These are phyloP conservation scores for Laothoe populi DNA, from an alignment of 2,888 invertebrate genomes.

Conservation along the genomic window DNA sequence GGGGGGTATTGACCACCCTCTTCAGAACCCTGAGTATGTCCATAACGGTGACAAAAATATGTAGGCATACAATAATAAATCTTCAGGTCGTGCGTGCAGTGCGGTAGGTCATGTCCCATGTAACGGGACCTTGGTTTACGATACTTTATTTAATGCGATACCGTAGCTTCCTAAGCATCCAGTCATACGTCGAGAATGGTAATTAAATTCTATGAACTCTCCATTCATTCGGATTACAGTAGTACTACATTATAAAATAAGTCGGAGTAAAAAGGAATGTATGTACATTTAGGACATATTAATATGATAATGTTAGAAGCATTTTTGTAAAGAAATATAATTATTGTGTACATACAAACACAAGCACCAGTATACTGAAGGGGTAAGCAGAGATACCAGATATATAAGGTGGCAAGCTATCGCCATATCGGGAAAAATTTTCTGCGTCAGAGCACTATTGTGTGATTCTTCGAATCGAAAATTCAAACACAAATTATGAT, in stretches of 20 bases:
- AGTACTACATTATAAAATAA: neutral
- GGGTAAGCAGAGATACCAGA: too few relatives aligned
- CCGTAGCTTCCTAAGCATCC: conserved; percentile 19
- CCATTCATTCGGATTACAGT: conserved; percentile 1
- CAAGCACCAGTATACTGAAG: too few relatives aligned
- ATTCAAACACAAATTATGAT: too few relatives aligned
- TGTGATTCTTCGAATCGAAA: too few relatives aligned
- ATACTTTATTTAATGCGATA: conserved; percentile 25
- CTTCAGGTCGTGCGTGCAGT: conserved; percentile 37
- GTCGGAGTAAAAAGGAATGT: too few relatives aligned
- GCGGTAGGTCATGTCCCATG: conserved; percentile 39
- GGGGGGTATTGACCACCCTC: neutral
- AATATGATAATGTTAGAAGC: too few relatives aligned
- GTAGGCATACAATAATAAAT: conserved; percentile 43
- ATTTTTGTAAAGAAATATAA: too few relatives aligned
- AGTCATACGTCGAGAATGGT: conserved; percentile 18
- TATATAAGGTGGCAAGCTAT: too few relatives aligned
- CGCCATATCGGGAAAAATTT: too few relatives aligned
- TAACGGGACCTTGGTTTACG: conserved; percentile 33
- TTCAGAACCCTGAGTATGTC: neutral
- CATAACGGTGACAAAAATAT: conserved; percentile 39
- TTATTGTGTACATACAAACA: too few relatives aligned
- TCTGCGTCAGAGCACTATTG: too few relatives aligned
- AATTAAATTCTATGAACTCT: conserved; percentile 7
- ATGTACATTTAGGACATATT: too few relatives aligned